Percentiles rank a stretch among this genome's conserved stretches.
Evolutionary conservation across 2,797 vertebrate genomes (phyloP).

Genomic region (Acomys russatus): DNA sequence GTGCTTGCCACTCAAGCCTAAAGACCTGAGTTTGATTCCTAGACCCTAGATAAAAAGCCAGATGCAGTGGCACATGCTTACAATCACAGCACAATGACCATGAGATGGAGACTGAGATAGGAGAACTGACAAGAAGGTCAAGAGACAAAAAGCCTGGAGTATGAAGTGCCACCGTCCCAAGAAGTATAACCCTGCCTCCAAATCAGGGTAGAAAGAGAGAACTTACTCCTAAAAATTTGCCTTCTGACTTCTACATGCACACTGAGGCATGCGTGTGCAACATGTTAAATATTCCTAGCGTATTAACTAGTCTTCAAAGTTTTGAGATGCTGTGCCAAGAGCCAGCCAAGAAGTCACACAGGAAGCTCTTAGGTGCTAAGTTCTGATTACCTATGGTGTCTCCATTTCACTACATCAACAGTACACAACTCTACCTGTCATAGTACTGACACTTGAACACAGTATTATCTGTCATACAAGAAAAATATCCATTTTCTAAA

Average conservation of each 20-base stretch:
- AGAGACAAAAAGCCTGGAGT: not conserved
- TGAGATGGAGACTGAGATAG: not conserved
- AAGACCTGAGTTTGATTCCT: not conserved
- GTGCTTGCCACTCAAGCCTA: not conserved
- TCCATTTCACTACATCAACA: slow-evolving; percentile 29
- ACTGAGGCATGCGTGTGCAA: not conserved
- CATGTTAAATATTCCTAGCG: not conserved
- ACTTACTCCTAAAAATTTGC: not conserved
- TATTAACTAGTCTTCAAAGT: not conserved
- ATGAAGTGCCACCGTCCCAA: not conserved
- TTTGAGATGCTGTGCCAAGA: slow-evolving; percentile 55
- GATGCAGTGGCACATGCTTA: not conserved
- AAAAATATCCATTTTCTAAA: slow-evolving; percentile 60
- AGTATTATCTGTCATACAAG: slow-evolving; percentile 3
- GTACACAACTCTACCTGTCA: not conserved
- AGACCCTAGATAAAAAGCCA: not conserved
- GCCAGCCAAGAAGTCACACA: not conserved
- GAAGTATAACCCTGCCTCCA: not conserved
- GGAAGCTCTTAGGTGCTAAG: slow-evolving; percentile 18
- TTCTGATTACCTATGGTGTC: slow-evolving; percentile 2
- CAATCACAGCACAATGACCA: not conserved
- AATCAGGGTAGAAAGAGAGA: not conserved
- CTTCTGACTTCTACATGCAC: not conserved
- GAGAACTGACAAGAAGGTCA: not conserved
- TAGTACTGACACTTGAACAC: slow-evolving; percentile 6